Conservation (phyloP, 2,113 vertebrate genomes). For the Cinclus cinclus region DNA sequence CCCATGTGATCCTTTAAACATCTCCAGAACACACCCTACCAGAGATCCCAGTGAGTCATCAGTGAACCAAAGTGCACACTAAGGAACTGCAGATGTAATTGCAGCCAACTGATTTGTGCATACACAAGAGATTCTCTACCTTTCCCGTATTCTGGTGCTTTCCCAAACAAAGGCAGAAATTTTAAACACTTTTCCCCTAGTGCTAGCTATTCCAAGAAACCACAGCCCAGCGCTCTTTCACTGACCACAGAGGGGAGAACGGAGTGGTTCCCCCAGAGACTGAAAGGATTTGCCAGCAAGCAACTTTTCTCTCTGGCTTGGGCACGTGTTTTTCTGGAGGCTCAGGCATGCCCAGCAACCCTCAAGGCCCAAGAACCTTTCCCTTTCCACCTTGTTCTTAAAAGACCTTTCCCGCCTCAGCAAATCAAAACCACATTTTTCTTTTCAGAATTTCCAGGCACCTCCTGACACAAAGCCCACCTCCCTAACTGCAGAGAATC, state of each 20-base stretch:
- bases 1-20: background rate
- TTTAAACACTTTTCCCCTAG: background rate
- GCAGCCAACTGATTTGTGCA: background rate
- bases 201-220: background rate
- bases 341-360: background rate
- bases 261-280: background rate
- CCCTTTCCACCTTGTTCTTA: background rate
- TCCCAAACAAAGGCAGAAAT: background rate
- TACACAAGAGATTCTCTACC: conserved; percentile 10
- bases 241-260: background rate
- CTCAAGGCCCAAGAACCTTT: background rate
- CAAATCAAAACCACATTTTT: background rate
- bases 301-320: background rate
- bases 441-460: background rate
- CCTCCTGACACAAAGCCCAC: background rate
- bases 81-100: background rate
- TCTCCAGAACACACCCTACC: background rate
- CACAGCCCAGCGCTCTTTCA: background rate
- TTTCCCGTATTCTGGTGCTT: background rate
- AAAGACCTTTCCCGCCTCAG: background rate
- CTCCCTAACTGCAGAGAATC: background rate
- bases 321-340: background rate
- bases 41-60: background rate
- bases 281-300: background rate
- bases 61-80: background rate